Evolutionary conservation across 1,140 invertebrate species (phyloP).

Genomic region (Lethrus apterus): DNA sequence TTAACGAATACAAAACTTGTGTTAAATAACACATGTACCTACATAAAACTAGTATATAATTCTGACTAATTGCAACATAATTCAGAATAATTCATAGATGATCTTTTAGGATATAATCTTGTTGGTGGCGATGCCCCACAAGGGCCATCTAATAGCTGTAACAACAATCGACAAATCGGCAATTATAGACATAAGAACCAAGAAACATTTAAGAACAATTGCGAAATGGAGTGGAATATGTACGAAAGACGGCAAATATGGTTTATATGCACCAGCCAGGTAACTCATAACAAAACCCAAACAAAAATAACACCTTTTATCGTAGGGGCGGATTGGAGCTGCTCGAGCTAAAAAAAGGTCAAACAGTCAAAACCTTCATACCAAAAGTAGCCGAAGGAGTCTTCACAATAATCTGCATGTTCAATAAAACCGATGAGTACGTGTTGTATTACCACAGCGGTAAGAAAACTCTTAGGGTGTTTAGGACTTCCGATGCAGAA

Average conservation of each 20-base stretch:
- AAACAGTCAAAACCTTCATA: constrained; percentile 76
- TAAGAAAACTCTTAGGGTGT: constrained; percentile 84
- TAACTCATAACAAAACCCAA: constrained; percentile 25
- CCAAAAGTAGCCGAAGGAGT: constrained; percentile 93
- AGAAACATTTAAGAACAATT: constrained; percentile 66
- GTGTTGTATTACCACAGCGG: constrained; percentile 96
- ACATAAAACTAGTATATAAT: not conserved
- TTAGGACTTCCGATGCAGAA: constrained; percentile 79
- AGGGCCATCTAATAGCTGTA: constrained; percentile 74
- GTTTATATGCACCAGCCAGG: constrained; percentile 83
- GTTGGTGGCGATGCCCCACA: constrained; percentile 72
- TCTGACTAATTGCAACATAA: constrained; percentile 4
- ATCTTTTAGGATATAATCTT: constrained; percentile 61
- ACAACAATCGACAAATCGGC: constrained; percentile 87
- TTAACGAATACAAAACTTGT: not conserved
- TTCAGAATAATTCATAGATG: no score
- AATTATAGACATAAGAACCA: constrained; percentile 74
- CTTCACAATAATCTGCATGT: constrained; percentile 90
- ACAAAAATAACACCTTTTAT: constrained; percentile 18
- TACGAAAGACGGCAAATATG: constrained; percentile 81
- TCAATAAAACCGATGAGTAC: constrained; percentile 90
- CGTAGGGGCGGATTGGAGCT: constrained; percentile 84
- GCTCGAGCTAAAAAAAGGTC: constrained; percentile 77
- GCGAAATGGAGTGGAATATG: constrained; percentile 78
- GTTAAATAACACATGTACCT: not conserved